Conservation (phyloP, 2,113 vertebrate species). For the Tautogolabrus adspersus region DNA sequence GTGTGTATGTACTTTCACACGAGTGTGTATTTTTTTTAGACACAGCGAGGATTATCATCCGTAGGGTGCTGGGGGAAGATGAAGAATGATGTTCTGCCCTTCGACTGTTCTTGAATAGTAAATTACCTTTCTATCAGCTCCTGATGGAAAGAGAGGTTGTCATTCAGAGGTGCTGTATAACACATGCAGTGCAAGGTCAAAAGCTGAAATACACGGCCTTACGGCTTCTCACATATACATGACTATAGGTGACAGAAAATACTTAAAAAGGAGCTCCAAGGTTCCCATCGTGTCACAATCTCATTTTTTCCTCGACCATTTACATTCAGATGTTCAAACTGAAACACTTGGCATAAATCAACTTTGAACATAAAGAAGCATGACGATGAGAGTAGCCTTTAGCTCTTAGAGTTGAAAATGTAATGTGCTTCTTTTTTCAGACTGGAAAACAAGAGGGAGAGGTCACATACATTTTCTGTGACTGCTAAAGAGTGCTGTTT, state of each 20-base stretch:
- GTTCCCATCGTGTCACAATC: background rate
- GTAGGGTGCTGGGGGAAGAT: conserved; percentile 37
- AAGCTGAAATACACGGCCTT: conserved; percentile 41
- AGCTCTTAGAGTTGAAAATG: background rate
- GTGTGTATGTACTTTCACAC: conserved; percentile 18
- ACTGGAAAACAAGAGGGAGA: too few species aligned
- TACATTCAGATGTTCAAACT: background rate
- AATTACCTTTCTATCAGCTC: conserved; percentile 42
- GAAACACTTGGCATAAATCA: background rate
- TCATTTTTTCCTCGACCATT: background rate
- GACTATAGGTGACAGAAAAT: background rate
- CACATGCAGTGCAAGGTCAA: conserved; percentile 38
- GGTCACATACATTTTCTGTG: too few species aligned
- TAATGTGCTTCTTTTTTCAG: background rate
- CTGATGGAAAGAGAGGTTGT: conserved; percentile 23
- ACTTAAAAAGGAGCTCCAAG: conserved; percentile 22
- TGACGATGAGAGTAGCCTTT: background rate
- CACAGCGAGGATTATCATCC: conserved; percentile 34
- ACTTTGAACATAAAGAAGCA: background rate
- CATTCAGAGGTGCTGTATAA: conserved; percentile 32
- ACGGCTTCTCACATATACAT: background rate
- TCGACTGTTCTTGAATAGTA: conserved; percentile 58
- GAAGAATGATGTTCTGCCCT: conserved; percentile 63
- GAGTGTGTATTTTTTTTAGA: conserved; percentile 29
- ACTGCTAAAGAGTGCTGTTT: background rate